Percentiles rank a stretch among this genome's conserved stretches.
Conservation (phyloP, 37 sponge, comb jelly and placozoan species). For the Diacarnus erythraeanus region DNA sequence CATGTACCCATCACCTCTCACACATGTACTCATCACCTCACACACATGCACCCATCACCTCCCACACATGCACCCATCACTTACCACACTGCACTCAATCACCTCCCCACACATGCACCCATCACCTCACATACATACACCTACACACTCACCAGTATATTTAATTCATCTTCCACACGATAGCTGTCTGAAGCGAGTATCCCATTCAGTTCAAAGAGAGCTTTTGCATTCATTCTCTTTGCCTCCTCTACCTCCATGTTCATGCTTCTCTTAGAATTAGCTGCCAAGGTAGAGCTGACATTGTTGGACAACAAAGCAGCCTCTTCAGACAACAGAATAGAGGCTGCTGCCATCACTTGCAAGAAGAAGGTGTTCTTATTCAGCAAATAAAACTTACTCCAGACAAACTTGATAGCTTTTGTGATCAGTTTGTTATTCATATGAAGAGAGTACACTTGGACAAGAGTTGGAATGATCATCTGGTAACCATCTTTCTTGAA, state of each 20-base stretch:
- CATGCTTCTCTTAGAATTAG: neutral
- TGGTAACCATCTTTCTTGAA: constrained; percentile 49
- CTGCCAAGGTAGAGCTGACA: constrained; percentile 12
- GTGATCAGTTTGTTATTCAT: constrained; percentile 48
- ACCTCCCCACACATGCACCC: neutral
- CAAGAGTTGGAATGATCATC: constrained; percentile 54
- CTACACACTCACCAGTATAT: constrained; percentile 22
- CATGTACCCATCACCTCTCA: neutral
- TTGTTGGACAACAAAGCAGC: constrained; percentile 18
- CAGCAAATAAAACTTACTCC: constrained; percentile 43
- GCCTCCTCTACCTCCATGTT: constrained; percentile 20
- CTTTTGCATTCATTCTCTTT: constrained; percentile 10
- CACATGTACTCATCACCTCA: neutral
- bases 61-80: neutral
- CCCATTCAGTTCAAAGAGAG: constrained; percentile 36
- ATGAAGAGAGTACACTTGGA: constrained; percentile 75
- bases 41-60: neutral
- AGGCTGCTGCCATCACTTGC: constrained; percentile 49
- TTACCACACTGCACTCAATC: neutral
- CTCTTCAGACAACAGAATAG: constrained; percentile 39
- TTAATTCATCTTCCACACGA: constrained; percentile 26
- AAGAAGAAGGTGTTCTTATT: constrained; percentile 43
- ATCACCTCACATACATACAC: neutral
- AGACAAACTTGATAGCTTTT: constrained; percentile 46
- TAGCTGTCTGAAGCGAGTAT: neutral